Percentiles rank a stretch among this genome's conserved stretches.
Evolutionary conservation across 2,888 invertebrate species (phyloP).

Genomic region (Neocrepidodera transversa): DNA sequence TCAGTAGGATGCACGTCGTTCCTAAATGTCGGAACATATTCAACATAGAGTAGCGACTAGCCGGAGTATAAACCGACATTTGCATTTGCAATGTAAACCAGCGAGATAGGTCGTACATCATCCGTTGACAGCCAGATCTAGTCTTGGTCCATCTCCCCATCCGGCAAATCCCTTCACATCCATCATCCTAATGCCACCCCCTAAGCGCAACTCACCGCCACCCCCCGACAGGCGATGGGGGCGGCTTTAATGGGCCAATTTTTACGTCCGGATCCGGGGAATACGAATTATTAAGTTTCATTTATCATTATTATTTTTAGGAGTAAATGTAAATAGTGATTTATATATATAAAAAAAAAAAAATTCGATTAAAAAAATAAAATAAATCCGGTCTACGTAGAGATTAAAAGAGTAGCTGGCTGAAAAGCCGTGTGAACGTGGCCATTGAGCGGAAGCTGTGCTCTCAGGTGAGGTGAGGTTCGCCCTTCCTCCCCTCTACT

Average conservation of each 20-base stretch:
- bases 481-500: slow-evolving; percentile 16
- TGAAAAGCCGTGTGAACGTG: slow-evolving; percentile 10
- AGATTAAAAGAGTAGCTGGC: not conserved
- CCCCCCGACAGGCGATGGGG: slow-evolving; percentile 16
- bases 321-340: too few relatives aligned
- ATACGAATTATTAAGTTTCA: not conserved
- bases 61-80: slow-evolving; percentile 16
- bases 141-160: slow-evolving; percentile 55
- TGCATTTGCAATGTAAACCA: slow-evolving; percentile 52
- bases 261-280: slow-evolving; percentile 1
- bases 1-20: slow-evolving; percentile 12
- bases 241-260: slow-evolving; percentile 7
- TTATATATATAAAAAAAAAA: too few relatives aligned
- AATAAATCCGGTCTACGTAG: too few relatives aligned
- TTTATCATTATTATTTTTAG: not conserved
- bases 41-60: not conserved
- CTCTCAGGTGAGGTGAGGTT: slow-evolving; percentile 54
- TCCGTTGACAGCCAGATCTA: slow-evolving; percentile 56
- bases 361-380: too few relatives aligned
- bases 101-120: slow-evolving; percentile 52
- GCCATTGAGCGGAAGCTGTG: slow-evolving; percentile 51
- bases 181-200: slow-evolving; percentile 51
- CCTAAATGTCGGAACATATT: not conserved
- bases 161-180: slow-evolving; percentile 54
- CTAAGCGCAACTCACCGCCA: slow-evolving; percentile 27